phyloP scores from a whole-genome alignment of 2,888 invertebrate genomes.

The Drosophila robusta region DNA sequence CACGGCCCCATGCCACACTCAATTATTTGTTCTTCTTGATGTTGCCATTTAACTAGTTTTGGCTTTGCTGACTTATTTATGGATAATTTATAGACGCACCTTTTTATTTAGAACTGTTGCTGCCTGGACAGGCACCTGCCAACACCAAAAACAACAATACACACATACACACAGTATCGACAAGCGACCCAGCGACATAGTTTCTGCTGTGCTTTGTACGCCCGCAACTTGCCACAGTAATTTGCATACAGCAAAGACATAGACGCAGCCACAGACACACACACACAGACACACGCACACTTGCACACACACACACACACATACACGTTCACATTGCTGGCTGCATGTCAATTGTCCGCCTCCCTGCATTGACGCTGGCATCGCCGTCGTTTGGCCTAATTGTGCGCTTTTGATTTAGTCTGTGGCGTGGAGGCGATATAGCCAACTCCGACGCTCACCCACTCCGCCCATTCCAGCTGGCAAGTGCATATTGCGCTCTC shows the following conservation, averaged over 20 bases:
- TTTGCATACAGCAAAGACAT: conserved; percentile 58
- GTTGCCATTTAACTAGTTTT: conserved; percentile 58
- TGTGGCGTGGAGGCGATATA: conserved; percentile 48
- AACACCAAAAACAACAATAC: conserved; percentile 14
- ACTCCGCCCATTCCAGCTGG: conserved; percentile 29
- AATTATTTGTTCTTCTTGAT: conserved; percentile 39
- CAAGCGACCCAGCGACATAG: conserved; percentile 74
- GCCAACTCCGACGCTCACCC: conserved; percentile 5
- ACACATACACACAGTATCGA: conserved; percentile 32
- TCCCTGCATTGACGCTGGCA: conserved; percentile 28
- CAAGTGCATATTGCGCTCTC: conserved; percentile 37
- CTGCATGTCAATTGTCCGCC: conserved; percentile 46
- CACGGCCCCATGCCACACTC: conserved; percentile 26
- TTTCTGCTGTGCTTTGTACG: conserved; percentile 58
- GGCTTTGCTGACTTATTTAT: conserved; percentile 50
- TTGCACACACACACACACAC: conserved; percentile 25
- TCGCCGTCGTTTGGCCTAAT: conserved; percentile 76
- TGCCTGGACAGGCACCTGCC: conserved; percentile 30
- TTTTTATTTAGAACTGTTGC: conserved; percentile 52
- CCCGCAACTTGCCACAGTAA: conserved; percentile 65
- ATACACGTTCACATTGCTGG: conserved; percentile 15
- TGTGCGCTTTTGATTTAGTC: conserved; percentile 74
- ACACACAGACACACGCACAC: conserved; percentile 22
- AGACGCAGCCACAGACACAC: conserved; percentile 24
- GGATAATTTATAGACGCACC: conserved; percentile 70